Conservation (phyloP, 2,113 vertebrate species). For the Ictalurus punctatus region DNA sequence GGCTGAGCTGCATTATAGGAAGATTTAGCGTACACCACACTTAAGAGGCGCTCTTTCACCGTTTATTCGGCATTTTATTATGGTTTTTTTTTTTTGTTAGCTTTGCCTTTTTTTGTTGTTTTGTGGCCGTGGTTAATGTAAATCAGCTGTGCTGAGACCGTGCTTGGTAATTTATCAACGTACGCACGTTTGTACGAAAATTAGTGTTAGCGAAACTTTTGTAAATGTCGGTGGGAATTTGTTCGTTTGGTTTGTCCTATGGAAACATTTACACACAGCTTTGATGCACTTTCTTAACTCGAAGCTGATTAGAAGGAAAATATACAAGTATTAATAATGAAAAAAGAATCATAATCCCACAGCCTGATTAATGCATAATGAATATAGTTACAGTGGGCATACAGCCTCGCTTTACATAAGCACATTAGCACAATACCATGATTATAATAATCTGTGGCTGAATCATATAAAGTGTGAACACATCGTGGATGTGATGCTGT, state of each 20-base stretch:
- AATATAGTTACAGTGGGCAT: not conserved
- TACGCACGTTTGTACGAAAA: not conserved
- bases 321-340: not conserved
- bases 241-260: not conserved
- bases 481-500: not conserved
- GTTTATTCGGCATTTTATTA: not conserved
- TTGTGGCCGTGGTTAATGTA: not conserved
- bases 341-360: not conserved
- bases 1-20: not conserved
- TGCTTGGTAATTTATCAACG: not conserved
- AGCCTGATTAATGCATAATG: not conserved
- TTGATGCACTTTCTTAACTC: not conserved
- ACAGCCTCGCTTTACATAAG: not conserved
- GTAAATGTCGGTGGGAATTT: not conserved
- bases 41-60: not conserved
- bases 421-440: not conserved
- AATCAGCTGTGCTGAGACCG: not conserved
- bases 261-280: not conserved
- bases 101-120: not conserved
- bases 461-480: not conserved
- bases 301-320: not conserved
- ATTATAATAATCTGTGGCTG: not conserved
- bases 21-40: not conserved
- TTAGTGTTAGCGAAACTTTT: not conserved
- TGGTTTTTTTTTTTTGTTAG: not conserved